Evolutionary conservation across 2,113 vertebrate species (phyloP).

Genomic region (Cyphomyrus discorhynchus): DNA sequence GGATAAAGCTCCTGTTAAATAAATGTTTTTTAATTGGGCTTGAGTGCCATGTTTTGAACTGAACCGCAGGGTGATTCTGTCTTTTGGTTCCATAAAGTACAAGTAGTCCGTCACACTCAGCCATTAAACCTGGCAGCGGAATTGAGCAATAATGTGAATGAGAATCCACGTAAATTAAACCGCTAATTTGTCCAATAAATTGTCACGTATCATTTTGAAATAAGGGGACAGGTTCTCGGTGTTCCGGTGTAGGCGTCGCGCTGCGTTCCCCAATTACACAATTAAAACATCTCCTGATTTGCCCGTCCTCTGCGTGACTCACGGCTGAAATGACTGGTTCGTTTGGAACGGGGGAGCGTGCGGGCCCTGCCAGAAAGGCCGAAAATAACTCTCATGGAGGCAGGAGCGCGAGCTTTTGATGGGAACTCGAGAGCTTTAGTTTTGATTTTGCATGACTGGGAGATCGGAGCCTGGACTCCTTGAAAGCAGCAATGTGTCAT

Average conservation of each 20-base stretch:
- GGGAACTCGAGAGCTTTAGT: not conserved
- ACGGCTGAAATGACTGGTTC: not conserved
- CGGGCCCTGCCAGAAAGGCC: not conserved
- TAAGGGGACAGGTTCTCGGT: not conserved
- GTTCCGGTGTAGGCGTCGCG: not conserved
- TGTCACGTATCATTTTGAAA: not conserved
- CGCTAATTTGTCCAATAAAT: slow-evolving; percentile 12
- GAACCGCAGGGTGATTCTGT: not conserved
- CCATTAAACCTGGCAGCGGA: not conserved
- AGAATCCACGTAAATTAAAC: not conserved
- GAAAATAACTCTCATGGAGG: not conserved
- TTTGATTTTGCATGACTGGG: not conserved
- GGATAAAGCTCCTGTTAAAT: not conserved
- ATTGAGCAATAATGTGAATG: not conserved
- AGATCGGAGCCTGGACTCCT: not conserved
- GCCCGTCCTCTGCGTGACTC: not conserved
- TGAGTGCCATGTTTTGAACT: not conserved
- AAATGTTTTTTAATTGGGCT: not conserved
- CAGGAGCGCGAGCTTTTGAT: not conserved
- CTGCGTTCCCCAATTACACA: not conserved
- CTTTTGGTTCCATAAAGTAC: not conserved
- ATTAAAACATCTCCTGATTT: not conserved
- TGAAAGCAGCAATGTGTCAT: not conserved
- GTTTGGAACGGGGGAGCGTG: not conserved
- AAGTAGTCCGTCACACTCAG: not conserved